Evolutionary conservation across 1,140 invertebrate genomes (phyloP).

Genomic region (Eriocheir sinensis): DNA sequence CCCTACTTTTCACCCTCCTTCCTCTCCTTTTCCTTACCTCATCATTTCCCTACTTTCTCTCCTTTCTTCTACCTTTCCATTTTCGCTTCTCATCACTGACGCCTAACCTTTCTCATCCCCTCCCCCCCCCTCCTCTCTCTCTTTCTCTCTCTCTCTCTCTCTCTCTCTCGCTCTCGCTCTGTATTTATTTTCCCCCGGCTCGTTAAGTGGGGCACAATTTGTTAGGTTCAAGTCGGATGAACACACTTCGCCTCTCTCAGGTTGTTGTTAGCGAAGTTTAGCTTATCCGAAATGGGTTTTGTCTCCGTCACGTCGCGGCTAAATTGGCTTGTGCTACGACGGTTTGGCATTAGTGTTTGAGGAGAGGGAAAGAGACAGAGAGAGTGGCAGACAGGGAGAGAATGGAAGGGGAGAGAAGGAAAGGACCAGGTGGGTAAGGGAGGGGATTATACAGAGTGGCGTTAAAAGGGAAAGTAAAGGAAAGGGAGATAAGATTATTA

Average conservation of each 20-base stretch:
- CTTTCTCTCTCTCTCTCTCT: conserved; percentile 23
- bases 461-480: too few relatives aligned
- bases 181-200: not conserved
- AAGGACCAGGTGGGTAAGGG: too few relatives aligned
- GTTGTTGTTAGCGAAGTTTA: not conserved
- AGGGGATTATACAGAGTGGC: too few relatives aligned
- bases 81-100: not conserved
- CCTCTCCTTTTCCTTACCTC: too few relatives aligned
- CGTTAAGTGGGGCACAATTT: not conserved
- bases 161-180: conserved; percentile 3
- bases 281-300: not conserved
- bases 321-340: not conserved
- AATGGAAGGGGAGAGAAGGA: too few relatives aligned
- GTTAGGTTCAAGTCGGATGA: not conserved
- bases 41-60: not conserved
- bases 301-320: not conserved
- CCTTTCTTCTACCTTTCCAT: not conserved
- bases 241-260: not conserved
- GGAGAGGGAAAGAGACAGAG: too few relatives aligned
- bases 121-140: not conserved
- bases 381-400: too few relatives aligned
- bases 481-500: too few relatives aligned
- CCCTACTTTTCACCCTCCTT: not conserved
- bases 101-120: conserved; percentile 11
- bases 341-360: not conserved